A percentile compares a stretch with the other conserved stretches of the same genome.
Conservation (phyloP, 1,140 invertebrate species). For the Cydia splendana region DNA sequence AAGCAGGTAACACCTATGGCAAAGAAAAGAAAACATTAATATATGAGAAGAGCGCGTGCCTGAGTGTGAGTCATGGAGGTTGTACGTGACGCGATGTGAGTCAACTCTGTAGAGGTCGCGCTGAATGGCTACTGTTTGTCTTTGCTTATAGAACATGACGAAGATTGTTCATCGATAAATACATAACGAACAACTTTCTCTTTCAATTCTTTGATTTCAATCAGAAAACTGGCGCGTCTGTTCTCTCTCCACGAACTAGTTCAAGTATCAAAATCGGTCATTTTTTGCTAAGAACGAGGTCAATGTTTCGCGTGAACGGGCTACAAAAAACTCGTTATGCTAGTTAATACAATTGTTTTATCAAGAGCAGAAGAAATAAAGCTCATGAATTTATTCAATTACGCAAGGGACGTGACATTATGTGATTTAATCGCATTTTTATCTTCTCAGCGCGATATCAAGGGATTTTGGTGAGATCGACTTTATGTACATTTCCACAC, state of each 20-base stretch:
- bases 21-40: slow-evolving; percentile 51
- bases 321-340: slow-evolving; percentile 22
- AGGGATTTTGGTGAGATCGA: slow-evolving; percentile 12
- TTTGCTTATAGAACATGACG: slow-evolving; percentile 38
- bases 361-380: neutral
- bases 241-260: slow-evolving; percentile 20
- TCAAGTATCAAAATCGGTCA: slow-evolving; percentile 23
- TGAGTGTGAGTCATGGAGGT: slow-evolving; percentile 62
- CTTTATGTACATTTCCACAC: slow-evolving; percentile 11
- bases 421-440: slow-evolving; percentile 5
- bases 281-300: slow-evolving; percentile 24
- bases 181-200: slow-evolving; percentile 21
- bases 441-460: slow-evolving; percentile 5
- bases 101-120: slow-evolving; percentile 62
- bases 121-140: slow-evolving; percentile 40
- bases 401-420: slow-evolving; percentile 18
- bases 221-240: slow-evolving; percentile 16
- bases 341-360: slow-evolving; percentile 10
- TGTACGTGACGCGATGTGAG: slow-evolving; percentile 64
- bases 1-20: slow-evolving; percentile 63
- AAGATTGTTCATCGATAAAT: slow-evolving; percentile 12
- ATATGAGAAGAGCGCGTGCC: slow-evolving; percentile 47
- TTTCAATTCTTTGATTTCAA: slow-evolving; percentile 13
- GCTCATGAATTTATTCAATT: slow-evolving; percentile 18
- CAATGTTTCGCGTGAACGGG: slow-evolving; percentile 17